Conservation (phyloP, 2,888 invertebrate genomes). For the Agrilus cyanescens region DNA sequence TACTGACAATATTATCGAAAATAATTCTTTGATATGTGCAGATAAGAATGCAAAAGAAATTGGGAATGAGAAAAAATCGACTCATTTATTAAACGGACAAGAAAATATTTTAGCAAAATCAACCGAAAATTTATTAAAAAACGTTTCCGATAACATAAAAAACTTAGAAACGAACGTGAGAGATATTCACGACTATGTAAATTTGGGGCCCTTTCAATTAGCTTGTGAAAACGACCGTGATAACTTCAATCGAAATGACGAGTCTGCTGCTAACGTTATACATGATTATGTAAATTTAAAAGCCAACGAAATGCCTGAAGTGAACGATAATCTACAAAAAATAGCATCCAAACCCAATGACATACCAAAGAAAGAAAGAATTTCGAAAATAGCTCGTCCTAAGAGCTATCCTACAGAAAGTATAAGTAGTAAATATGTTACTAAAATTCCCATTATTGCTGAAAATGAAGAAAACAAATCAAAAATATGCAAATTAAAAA, state of each 20-base stretch:
- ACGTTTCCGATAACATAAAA: slow-evolving; percentile 29
- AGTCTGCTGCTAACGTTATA: slow-evolving; percentile 9
- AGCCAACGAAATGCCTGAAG: slow-evolving; percentile 5
- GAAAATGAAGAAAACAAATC: slow-evolving; percentile 29
- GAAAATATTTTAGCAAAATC: slow-evolving; percentile 15
- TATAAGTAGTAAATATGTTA: slow-evolving; percentile 18
- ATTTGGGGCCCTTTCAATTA: slow-evolving; percentile 11
- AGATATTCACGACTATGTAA: slow-evolving; percentile 26
- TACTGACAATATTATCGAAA: slow-evolving; percentile 3
- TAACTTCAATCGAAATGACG: slow-evolving; percentile 6
- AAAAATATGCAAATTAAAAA: slow-evolving; percentile 27
- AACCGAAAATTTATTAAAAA: slow-evolving; percentile 23
- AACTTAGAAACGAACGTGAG: slow-evolving; percentile 24
- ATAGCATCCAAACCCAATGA: slow-evolving; percentile 1
- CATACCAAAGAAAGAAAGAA: slow-evolving; percentile 27
- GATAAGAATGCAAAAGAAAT: slow-evolving; percentile 9
- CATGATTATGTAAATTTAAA: slow-evolving; percentile 27
- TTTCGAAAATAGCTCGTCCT: slow-evolving; percentile 41
- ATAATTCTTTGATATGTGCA: not conserved
- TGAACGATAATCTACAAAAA: too few species aligned
- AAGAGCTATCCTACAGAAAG: slow-evolving; percentile 45
- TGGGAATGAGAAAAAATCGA: slow-evolving; percentile 1
- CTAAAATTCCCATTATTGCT: slow-evolving; percentile 18
- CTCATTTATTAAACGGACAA: slow-evolving; percentile 7
- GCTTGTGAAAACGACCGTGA: slow-evolving; percentile 1